These are phyloP conservation scores for Silurus lanzhouensis DNA, from an alignment of 2,797 vertebrate genomes.

Conservation along the genomic window DNA sequence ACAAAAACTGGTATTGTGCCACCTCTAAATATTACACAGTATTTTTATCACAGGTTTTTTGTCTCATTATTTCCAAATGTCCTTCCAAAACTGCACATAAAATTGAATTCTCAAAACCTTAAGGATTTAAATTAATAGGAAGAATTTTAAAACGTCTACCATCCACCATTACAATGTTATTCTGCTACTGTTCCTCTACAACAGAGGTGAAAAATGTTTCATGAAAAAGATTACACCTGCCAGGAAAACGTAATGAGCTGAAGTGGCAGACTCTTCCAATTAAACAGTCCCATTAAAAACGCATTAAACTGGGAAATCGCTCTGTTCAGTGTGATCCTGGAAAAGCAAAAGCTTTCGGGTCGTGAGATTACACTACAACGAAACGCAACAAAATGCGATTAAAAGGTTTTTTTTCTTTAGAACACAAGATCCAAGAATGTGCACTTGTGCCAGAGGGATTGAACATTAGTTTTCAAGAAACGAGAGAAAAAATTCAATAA, in stretches of 20 bases:
- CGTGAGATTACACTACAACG: constrained; percentile 34
- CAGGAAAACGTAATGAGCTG: neutral
- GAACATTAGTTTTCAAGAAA: too few species aligned
- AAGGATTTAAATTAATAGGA: neutral
- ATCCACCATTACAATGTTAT: neutral
- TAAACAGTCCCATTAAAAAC: constrained; percentile 54
- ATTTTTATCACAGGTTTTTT: neutral
- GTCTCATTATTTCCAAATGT: too few species aligned
- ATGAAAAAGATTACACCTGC: constrained; percentile 6
- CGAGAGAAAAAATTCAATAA: too few species aligned
- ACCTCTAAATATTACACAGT: too few species aligned
- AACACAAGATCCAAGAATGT: too few species aligned
- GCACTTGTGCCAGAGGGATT: too few species aligned
- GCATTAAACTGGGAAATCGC: constrained; percentile 42
- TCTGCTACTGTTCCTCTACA: too few species aligned
- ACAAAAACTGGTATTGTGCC: too few species aligned
- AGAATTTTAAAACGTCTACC: neutral
- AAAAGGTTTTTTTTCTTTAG: neutral
- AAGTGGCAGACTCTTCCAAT: neutral
- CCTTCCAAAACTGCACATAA: neutral
- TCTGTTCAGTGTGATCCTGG: constrained; percentile 55
- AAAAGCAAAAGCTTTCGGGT: constrained; percentile 48
- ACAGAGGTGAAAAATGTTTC: too few species aligned
- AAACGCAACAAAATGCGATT: constrained; percentile 46
- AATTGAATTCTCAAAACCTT: neutral